Conservation (phyloP, 2,888 invertebrate genomes). For the Zygothrica quintamaculata region DNA sequence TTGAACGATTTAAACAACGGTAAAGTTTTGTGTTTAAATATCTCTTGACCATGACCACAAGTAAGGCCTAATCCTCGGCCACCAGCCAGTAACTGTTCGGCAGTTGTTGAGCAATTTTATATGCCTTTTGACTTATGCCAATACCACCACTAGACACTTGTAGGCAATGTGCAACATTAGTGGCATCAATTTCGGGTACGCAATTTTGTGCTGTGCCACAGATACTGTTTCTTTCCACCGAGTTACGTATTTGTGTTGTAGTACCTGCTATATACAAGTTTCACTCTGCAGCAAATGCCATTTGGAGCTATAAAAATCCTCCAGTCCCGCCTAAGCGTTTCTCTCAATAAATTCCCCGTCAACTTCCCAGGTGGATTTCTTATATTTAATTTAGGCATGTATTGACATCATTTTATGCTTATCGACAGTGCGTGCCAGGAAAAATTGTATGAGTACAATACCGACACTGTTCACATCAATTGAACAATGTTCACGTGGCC, state of each 20-base stretch:
- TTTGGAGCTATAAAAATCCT: constrained; percentile 91
- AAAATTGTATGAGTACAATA: constrained; percentile 93
- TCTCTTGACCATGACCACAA: constrained; percentile 32
- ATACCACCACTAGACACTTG: constrained; percentile 23
- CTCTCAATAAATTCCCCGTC: constrained; percentile 96
- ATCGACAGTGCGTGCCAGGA: constrained; percentile 88
- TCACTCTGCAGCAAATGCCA: constrained; percentile 88
- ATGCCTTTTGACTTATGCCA: too few relatives aligned
- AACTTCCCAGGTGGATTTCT: constrained; percentile 95
- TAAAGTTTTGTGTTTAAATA: constrained; percentile 81
- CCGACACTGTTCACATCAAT: constrained; percentile 95
- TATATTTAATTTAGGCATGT: constrained; percentile 91
- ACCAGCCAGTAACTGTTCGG: constrained; percentile 45
- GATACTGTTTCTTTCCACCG: constrained; percentile 74
- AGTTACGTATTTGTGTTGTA: constrained; percentile 81
- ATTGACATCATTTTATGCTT: constrained; percentile 85
- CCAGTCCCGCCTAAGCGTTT: constrained; percentile 93
- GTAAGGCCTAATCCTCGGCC: constrained; percentile 44
- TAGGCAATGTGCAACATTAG: constrained; percentile 30
- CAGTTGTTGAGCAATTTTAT: constrained; percentile 44
- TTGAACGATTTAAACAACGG: constrained; percentile 85
- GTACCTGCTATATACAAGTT: constrained; percentile 86
- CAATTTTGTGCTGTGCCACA: constrained; percentile 45
- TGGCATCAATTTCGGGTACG: constrained; percentile 48
- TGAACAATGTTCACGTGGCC: constrained; percentile 93